phyloP scores from a whole-genome alignment of 2,888 invertebrate species.

The Pycnomerus fuliginosus region DNA sequence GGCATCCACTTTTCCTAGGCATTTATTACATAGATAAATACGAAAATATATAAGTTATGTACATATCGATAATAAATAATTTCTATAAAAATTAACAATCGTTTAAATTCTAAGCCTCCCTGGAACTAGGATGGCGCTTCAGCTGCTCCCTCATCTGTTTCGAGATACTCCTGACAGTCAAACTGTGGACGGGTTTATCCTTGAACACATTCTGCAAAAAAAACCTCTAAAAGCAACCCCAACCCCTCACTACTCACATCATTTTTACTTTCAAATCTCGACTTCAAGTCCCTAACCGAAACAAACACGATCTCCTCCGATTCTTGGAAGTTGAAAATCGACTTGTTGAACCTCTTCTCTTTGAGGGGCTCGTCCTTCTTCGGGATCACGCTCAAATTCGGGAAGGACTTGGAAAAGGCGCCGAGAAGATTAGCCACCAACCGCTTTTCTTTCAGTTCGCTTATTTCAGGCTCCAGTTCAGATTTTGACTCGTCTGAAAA shows the following conservation, averaged over 20 bases:
- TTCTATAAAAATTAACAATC: no score
- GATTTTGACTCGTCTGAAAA: neutral
- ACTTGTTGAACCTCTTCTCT: conserved; percentile 4
- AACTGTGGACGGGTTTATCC: conserved; percentile 63
- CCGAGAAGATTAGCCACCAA: conserved; percentile 39
- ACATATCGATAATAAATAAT: no score
- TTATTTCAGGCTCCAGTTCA: conserved; percentile 29
- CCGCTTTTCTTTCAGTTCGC: conserved; percentile 36
- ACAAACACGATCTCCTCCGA: conserved; percentile 17
- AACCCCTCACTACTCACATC: conserved; percentile 9
- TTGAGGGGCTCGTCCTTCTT: no score
- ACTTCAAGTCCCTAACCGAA: conserved; percentile 43
- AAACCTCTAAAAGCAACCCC: conserved; percentile 2
- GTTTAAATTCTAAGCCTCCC: no score
- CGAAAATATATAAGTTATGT: no score
- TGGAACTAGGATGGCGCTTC: no score
- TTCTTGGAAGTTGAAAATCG: no score
- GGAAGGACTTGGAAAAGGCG: conserved; percentile 39
- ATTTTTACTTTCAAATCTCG: conserved; percentile 41
- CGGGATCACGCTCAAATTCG: conserved; percentile 26
- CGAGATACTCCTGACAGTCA: conserved; percentile 78
- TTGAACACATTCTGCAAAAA: conserved; percentile 18
- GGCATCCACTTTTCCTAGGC: no score
- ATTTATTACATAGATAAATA: no score
- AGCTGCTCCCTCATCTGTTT: conserved; percentile 72